Conservation (phyloP, 2,113 vertebrate species). For the Carassius gibelio region DNA sequence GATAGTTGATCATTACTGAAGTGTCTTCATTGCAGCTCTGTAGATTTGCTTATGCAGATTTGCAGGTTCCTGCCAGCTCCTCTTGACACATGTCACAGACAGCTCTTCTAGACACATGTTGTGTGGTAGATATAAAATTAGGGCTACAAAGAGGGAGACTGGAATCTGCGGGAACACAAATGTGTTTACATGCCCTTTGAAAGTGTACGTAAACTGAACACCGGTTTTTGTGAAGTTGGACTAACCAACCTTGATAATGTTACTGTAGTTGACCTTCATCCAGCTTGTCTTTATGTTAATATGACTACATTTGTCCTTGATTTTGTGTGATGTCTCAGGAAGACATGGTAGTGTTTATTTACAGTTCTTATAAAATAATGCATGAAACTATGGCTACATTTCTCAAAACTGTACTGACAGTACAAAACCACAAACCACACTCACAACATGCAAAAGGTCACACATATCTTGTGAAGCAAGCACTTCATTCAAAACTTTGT, state of each 20-base stretch:
- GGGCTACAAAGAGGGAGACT: background rate
- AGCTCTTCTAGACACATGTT: slow-evolving; percentile 37
- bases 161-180: background rate
- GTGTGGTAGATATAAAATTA: slow-evolving; percentile 41
- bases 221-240: background rate
- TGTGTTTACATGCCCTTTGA: background rate
- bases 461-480: too few relatives aligned
- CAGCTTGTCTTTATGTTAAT: background rate
- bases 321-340: background rate
- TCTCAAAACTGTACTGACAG: too few relatives aligned
- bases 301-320: background rate
- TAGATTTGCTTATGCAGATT: slow-evolving; percentile 47
- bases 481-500: too few relatives aligned
- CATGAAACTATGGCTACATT: too few relatives aligned
- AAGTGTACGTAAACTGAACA: too few relatives aligned
- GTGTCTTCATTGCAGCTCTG: slow-evolving; percentile 41
- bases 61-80: slow-evolving; percentile 39
- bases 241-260: background rate
- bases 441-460: too few relatives aligned
- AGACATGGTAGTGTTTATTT: background rate
- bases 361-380: too few relatives aligned
- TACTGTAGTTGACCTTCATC: background rate
- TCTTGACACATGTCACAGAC: slow-evolving; percentile 15
- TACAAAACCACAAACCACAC: too few relatives aligned
- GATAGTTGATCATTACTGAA: slow-evolving; percentile 52